Conservation (phyloP, 2,888 invertebrate species). For the Chrysolina americana region DNA sequence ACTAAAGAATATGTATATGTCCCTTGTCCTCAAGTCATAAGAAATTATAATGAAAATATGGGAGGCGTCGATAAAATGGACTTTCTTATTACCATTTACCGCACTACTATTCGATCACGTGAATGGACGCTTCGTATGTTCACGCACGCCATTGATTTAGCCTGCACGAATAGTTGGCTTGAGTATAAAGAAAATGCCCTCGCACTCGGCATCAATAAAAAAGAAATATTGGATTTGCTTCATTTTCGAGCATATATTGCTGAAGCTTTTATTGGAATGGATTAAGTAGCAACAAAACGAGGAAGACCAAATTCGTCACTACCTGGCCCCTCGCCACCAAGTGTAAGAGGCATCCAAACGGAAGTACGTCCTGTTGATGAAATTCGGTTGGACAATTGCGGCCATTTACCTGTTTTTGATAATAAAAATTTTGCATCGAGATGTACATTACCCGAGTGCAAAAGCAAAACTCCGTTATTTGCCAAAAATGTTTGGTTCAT, state of each 20-base stretch:
- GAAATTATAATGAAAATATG: not conserved
- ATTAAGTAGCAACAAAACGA: no score
- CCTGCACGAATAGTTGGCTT: not conserved
- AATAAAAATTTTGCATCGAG: not conserved
- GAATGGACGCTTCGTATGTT: constrained; percentile 32
- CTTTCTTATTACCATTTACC: not conserved
- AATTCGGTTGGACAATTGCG: not conserved
- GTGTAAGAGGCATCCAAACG: not conserved
- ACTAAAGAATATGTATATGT: no score
- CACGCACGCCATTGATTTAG: not conserved
- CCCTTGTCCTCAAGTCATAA: no score
- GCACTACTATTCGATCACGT: constrained; percentile 18
- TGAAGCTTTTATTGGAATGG: no score
- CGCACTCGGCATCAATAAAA: no score
- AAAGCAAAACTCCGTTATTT: not conserved
- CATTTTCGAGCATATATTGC: no score
- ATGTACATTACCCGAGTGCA: not conserved
- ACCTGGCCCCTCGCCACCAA: not conserved
- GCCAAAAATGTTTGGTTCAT: not conserved
- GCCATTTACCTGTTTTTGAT: not conserved
- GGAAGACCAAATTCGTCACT: not conserved
- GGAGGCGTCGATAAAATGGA: not conserved
- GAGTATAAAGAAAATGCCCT: not conserved
- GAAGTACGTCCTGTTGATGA: not conserved
- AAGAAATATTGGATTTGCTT: no score